phyloP scores from a whole-genome alignment of 2,888 invertebrate genomes.

The Therioaphis trifolii region DNA sequence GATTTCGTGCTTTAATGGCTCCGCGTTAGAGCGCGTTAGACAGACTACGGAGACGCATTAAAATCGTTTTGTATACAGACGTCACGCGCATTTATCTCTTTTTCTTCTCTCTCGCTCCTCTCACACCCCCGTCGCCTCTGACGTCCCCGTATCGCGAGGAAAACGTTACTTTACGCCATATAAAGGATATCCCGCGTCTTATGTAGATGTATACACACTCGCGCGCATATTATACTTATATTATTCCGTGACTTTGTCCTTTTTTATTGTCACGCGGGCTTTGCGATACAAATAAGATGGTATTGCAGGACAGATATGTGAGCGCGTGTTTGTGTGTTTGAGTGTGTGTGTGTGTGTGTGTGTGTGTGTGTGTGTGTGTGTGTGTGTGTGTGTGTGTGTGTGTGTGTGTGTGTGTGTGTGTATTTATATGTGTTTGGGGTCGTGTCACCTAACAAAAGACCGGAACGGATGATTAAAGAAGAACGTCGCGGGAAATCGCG shows the following conservation, averaged over 20 bases:
- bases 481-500: neutral
- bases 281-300: neutral
- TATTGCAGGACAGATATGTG: neutral
- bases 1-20: slow-evolving; percentile 32
- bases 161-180: neutral
- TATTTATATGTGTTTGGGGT: no score
- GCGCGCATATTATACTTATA: neutral
- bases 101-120: no score
- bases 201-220: neutral
- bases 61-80: neutral
- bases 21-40: no score
- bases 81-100: slow-evolving; percentile 28
- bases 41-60: neutral
- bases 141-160: neutral
- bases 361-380: no score
- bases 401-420: no score
- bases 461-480: neutral
- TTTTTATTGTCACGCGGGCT: neutral
- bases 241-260: neutral
- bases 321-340: no score
- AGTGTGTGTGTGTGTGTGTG: no score
- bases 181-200: slow-evolving; percentile 1
- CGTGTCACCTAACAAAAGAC: neutral
- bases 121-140: neutral
- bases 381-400: no score